Evolutionary conservation across 1,140 invertebrate species (phyloP).

Genomic region (Cecropterus lyciades): DNA sequence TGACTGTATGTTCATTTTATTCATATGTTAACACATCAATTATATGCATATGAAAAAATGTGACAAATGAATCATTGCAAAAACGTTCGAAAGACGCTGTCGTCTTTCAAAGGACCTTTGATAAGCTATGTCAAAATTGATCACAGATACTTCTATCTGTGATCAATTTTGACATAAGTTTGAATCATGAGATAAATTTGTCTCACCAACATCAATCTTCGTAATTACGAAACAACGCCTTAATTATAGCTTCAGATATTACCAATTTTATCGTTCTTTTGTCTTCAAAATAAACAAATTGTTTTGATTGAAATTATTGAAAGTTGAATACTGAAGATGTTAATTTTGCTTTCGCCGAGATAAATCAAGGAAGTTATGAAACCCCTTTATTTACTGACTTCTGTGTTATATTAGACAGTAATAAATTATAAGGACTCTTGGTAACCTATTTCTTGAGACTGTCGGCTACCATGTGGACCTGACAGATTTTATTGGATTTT

Average conservation of each 20-base stretch:
- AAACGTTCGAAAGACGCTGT: too few relatives aligned
- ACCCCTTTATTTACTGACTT: constrained; percentile 15
- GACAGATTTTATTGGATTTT: constrained; percentile 13
- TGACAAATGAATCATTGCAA: too few relatives aligned
- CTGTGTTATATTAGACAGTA: constrained; percentile 24
- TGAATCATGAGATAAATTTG: constrained; percentile 33
- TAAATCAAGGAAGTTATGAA: constrained; percentile 27
- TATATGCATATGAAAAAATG: too few relatives aligned
- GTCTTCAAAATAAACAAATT: constrained; percentile 45
- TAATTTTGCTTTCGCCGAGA: constrained; percentile 47
- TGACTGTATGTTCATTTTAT: too few relatives aligned
- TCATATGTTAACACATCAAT: too few relatives aligned
- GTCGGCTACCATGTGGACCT: neutral
- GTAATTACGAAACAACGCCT: constrained; percentile 22
- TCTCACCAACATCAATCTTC: constrained; percentile 42
- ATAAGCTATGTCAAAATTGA: too few relatives aligned
- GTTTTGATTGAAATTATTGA: constrained; percentile 52
- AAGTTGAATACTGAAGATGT: constrained; percentile 47
- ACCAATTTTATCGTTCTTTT: constrained; percentile 52
- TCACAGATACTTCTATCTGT: too few relatives aligned
- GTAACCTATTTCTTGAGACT: constrained; percentile 2
- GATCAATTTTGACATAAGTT: constrained; percentile 6
- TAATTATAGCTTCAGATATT: constrained; percentile 45
- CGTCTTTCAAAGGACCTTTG: too few relatives aligned
- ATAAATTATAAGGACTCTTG: constrained; percentile 12